Evolutionary conservation across 2,113 vertebrate genomes (phyloP), one percentile per base, ranked within the genome.

Genomic region (Haemorhous mexicanus): DNA sequence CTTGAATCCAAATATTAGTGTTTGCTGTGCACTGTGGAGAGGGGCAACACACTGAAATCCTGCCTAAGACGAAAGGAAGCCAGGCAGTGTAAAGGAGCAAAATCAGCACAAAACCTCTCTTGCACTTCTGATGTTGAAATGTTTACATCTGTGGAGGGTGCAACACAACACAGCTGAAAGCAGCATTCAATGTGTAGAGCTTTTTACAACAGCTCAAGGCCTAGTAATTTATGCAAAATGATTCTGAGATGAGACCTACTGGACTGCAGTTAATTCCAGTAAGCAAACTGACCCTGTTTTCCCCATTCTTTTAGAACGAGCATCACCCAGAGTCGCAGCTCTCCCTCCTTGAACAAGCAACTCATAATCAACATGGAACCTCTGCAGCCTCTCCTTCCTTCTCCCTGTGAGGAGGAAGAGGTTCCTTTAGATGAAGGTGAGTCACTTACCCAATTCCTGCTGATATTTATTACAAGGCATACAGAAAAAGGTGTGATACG

Each of bases 281-380:
- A 56, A 89, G 91, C 79, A 50, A 84, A 59, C 16, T 67, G 28
- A 55, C 10, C 30, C 49, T 87, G 63, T 58, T 77, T 79, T 79
- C 9, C 64, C 10, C 56, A 16, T 97, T 74, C 91, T 98, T 98
- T 91, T 95, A 99, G 99, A 98, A 97, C 98, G 75, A 98, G 96
- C 93, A 98, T 99, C 95, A 98, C 98, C 24, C 99, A 99, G 94
- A 99, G 99, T 93, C 98, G 98, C 91, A 99, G 99, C 88, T 99
- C 98, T 76, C 98, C 98, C 94, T 99, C 99, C 13, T 97, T 99
- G 98, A 99, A 99, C 97, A 99, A 99, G 95, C 99, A 99, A 84
- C 98, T 99, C 94, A 99, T 99, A 96, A 99, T 99, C 96, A 99
- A 99, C 95, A 99, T 99, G 98, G 99, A 99, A 75, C 99, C 99